Conservation (phyloP, 2,113 vertebrate species). For the Ibidorhyncha struthersii region DNA sequence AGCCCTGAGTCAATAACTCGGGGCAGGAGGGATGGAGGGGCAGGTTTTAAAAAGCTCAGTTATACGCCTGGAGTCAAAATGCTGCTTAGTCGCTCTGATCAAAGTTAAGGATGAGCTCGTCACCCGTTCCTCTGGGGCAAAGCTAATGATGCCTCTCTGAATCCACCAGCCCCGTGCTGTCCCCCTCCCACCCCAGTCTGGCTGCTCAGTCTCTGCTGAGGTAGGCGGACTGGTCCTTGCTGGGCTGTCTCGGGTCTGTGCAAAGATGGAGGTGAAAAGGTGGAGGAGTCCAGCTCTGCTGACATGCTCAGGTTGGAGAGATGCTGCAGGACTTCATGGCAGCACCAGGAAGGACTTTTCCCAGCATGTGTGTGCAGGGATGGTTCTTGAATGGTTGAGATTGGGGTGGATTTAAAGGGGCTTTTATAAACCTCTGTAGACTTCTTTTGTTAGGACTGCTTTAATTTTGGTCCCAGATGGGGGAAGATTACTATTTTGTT, state of each 20-base stretch:
- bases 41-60: neutral
- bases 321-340: neutral
- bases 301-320: neutral
- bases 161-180: neutral
- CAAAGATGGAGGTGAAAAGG: neutral
- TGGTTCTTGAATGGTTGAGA: neutral
- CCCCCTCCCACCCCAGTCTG: fast-evolving
- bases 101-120: neutral
- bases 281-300: neutral
- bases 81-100: neutral
- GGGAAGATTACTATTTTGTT: neutral
- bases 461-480: neutral
- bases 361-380: neutral
- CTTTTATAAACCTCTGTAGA: neutral
- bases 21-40: neutral
- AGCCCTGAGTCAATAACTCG: neutral
- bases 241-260: neutral
- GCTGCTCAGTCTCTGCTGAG: fast-evolving
- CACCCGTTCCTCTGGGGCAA: neutral
- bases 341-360: neutral
- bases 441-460: neutral
- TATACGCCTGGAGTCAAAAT: neutral
- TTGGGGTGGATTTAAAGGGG: neutral
- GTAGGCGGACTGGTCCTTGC: neutral
- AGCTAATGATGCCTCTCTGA: neutral